Evolutionary conservation across 2,888 invertebrate species (phyloP), one percentile per base, ranked within the genome.

Genomic region (Microchrysa polita): DNA sequence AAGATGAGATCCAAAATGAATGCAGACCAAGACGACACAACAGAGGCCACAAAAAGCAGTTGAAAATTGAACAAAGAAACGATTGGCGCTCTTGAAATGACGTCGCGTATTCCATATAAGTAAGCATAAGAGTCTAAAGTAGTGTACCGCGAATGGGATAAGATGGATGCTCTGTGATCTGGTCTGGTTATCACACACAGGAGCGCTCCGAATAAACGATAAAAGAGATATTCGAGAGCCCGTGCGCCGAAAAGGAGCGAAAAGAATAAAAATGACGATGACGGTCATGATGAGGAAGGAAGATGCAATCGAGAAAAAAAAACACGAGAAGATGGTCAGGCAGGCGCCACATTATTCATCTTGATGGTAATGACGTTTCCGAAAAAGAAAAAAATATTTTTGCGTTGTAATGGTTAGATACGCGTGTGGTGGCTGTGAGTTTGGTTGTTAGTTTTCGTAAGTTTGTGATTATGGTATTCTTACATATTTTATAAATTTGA

Each of bases 321-420:
- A 23, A 57, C 20, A 57, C 18, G n/a, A 5, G 10, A 57, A 57
- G 69, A 67, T 73, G 73, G 75, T 74, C 75, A 71, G 60, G 73
- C 75, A 73, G 75, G 75, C 75, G 75, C 75, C 75, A 75, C 75
- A 75, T 75, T 75, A 75, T 75, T 75, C 72, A 75, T 75, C 71
- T 72, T 74, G 73, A 73, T 72, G 74, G 34, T 44, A 34, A 34
- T 65, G 34, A 65, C 48, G 65, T 65, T 65, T 40, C 18, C 34
- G 61, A 61, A 61, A 61, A 40, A 61, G 34, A 18, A 40, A 61
- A 61, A 61, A 40, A 61, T 61, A 18, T 34, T 40, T 48, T 10
- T 48, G 48, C 16, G 48, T 48, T 34, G 2, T n/a, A 7, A n/a
- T 4, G 48, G 48, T n/a, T n/a, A n/a, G n/a, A n/a, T 5, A n/a